A percentile compares a stretch with the other conserved stretches of the same genome.
Conservation (phyloP, 2,888 invertebrate genomes). For the Apotomis capreana region DNA sequence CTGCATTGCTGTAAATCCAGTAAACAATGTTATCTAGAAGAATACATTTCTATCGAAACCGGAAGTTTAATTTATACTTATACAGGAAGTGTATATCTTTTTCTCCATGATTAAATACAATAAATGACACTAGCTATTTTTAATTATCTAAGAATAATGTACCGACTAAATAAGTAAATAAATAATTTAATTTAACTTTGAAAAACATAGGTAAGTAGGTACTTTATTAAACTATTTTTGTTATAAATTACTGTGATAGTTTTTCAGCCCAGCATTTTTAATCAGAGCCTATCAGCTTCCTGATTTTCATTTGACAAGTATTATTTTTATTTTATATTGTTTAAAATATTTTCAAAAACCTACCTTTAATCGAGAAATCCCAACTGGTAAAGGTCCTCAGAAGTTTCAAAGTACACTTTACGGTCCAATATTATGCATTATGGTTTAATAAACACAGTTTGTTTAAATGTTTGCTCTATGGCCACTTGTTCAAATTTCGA, state of each 20-base stretch:
- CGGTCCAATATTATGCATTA: conserved; percentile 22
- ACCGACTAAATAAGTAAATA: no score
- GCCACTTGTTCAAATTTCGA: conserved; percentile 48
- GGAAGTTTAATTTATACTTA: no score
- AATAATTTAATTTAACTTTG: no score
- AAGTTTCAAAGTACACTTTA: conserved; percentile 21
- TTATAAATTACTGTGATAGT: no score
- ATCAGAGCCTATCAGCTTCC: no score
- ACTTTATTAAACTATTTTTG: no score
- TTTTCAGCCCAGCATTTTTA: no score
- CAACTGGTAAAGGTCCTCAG: conserved; percentile 9
- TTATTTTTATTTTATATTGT: no score
- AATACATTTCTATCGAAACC: not conserved
- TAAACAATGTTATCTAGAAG: not conserved
- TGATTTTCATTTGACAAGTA: no score
- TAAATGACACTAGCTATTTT: not conserved
- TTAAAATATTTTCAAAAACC: not conserved
- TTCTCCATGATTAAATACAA: not conserved
- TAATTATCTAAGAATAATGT: not conserved
- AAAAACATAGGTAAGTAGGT: no score
- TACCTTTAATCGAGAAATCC: conserved; percentile 26
- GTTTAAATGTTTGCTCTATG: conserved; percentile 33
- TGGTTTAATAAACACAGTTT: conserved; percentile 10
- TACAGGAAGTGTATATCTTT: not conserved
- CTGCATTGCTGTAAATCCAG: not conserved